Conservation (phyloP, 2,888 invertebrate genomes). For the Temnothorax ravouxi region DNA sequence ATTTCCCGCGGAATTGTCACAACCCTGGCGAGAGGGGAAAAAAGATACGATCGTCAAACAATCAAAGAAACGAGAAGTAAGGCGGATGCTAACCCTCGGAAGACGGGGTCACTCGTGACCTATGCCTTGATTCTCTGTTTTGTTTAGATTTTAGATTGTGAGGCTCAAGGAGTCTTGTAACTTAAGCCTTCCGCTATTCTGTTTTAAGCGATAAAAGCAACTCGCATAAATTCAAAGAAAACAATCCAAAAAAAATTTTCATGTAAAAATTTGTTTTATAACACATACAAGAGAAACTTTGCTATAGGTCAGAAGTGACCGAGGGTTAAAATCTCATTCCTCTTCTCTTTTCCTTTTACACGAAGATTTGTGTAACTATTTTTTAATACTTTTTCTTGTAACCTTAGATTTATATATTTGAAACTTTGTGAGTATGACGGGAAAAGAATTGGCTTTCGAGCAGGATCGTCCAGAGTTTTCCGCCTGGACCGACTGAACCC, state of each 20-base stretch:
- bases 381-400: not conserved
- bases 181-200: too few relatives aligned
- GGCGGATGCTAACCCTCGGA: conserved; percentile 11
- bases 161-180: too few relatives aligned
- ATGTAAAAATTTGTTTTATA: too few relatives aligned
- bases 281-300: too few relatives aligned
- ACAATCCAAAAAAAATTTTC: too few relatives aligned
- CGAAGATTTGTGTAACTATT: not conserved
- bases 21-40: conserved; percentile 61
- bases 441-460: conserved; percentile 69
- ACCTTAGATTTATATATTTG: conserved; percentile 17
- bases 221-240: too few relatives aligned
- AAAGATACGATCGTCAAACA: conserved; percentile 56
- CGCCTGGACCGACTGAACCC: conserved; percentile 33
- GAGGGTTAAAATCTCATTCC: conserved; percentile 55
- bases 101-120: too few relatives aligned
- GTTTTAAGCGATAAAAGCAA: too few relatives aligned
- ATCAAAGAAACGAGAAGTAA: conserved; percentile 6
- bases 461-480: conserved; percentile 21
- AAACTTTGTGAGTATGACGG: conserved; percentile 1
- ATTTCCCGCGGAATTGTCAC: conserved; percentile 78
- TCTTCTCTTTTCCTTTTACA: conserved; percentile 15
- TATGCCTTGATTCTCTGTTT: too few relatives aligned
- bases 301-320: too few relatives aligned
- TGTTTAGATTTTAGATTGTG: too few relatives aligned